Base-by-base conservation (phyloP, 2,113 vertebrate species). In the Cathartes aura region DNA sequence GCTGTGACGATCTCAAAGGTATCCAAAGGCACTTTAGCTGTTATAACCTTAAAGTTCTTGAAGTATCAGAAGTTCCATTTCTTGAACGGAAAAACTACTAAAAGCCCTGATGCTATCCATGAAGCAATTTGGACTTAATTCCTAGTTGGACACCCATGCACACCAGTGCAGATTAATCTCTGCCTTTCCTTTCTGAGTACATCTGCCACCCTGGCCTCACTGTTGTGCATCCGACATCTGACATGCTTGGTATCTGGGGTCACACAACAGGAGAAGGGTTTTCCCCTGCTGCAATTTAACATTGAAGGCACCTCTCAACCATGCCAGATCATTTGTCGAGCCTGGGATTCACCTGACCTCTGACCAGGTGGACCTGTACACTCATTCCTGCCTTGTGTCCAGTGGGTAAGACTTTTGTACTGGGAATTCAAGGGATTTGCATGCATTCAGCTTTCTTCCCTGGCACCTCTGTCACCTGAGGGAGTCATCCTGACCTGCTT, bases 171-270 rank as follows among this genome's bases (percentile, higher is more conserved):
- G 63, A 47, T 48, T 55, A 40, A 80, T 22, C 27, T 75, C 19
- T 34, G 45, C 7, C 18, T 70, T 50, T 80, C 23, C 16, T 48
- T 76, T 70, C 22, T 12, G 4, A 21, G 32, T 27, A 5, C 30
- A 13, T 58, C 56, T 73, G 30, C 29, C 26, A 20, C 29, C 11
- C 24, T 47, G 53, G 26, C 47, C 45, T 76, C 26, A 8, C 15
- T 52, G 3, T 48, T 70, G 24, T 23, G 68, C 26, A 16, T 70
- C 27, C 2, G 3, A 14, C 13, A 87, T 8, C 53, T 2, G 4
- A 29, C 34, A 72, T 0, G 0, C 6, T 59, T 63, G 12, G 24
- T 50, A 38, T 60, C 32, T 76, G 45, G 12, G 15, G n/a, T 68
- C 53, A 70, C 12, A 24, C 11, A 48, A 38, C 9, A 70, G n/a